Evolutionary conservation across 2,888 invertebrate genomes (phyloP), one percentile per base, ranked within the genome.

Genomic region (Aromia moschata): DNA sequence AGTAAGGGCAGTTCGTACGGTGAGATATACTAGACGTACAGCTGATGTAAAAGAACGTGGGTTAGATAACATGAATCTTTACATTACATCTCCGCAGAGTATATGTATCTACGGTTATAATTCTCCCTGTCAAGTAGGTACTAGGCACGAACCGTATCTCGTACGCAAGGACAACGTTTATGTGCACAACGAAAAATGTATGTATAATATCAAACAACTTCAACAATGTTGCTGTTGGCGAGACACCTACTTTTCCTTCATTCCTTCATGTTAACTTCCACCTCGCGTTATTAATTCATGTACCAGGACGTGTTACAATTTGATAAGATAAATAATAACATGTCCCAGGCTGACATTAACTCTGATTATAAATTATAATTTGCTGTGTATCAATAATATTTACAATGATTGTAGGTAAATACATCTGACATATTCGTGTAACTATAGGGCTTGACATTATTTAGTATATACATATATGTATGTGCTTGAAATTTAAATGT

Each of bases 1-100:
- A n/a, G n/a, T n/a, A n/a, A n/a, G n/a, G 25, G 25, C 25, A 25
- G 25, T 25, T 3, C 7, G 3, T 7, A 25, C 7, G 25, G 25
- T 40, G 49, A 62, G 46, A 62, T 52, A 57, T 44, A 56, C 40
- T 59, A 69, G 72, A 60, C 71, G 66, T 62, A 65, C 63, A 72
- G 70, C 74, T 74, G 75, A 69, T 73, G 76, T 69, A 77, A 73
- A 78, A 74, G 71, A 76, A 79, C 78, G 79, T 79, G 79, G 78
- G 79, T 75, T 79, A 79, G 79, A 79, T 78, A 77, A 75, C 74
- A 76, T 76, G 77, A 72, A 79, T 79, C 79, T 77, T 73, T 73
- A 77, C 76, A 74, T 76, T 76, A 76, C 73, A 79, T 79, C 79
- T 77, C 73, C 73, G 76, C 78, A 76, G 78, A 76, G 79, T 78